These are phyloP conservation scores for Pseudomyrmex concolor DNA, from an alignment of 1,140 invertebrate species.

Conservation along the genomic window DNA sequence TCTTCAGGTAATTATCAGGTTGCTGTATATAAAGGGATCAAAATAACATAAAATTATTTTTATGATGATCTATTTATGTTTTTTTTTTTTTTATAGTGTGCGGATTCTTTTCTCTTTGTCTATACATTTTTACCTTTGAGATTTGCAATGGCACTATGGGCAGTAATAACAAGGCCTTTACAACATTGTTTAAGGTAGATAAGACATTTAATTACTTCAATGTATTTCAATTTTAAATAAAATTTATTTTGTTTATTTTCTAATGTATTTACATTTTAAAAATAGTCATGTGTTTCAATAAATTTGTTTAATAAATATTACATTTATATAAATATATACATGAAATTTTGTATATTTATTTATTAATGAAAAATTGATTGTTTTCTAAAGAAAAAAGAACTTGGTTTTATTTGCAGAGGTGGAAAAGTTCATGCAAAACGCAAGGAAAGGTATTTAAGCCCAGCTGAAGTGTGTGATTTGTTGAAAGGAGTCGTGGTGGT, in stretches of 20 bases:
- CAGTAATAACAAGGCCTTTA: conserved; percentile 90
- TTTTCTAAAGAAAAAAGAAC: not conserved
- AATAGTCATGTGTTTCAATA: too few species aligned
- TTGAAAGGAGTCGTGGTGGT: conserved; percentile 96
- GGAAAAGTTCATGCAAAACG: conserved; percentile 72
- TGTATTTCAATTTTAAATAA: too few species aligned
- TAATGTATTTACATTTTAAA: too few species aligned
- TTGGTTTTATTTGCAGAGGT: conserved; percentile 70
- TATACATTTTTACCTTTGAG: conserved; percentile 98
- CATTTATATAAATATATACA: too few species aligned
- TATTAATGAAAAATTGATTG: too few species aligned
- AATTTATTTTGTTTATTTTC: too few species aligned
- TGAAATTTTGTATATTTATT: too few species aligned
- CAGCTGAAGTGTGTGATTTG: conserved; percentile 98
- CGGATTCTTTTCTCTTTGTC: conserved; percentile 99
- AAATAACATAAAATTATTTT: conserved; percentile 6
- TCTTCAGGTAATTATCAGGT: conserved; percentile 87
- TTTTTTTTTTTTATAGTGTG: conserved; percentile 88
- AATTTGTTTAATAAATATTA: too few species aligned
- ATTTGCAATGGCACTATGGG: conserved; percentile 94
- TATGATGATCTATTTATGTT: conserved; percentile 2
- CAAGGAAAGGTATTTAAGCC: conserved; percentile 88
- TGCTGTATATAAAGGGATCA: not conserved
- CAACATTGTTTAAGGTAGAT: conserved; percentile 89
- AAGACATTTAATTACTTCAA: too few species aligned